These are phyloP conservation scores for Nemapogon koenigi DNA, from an alignment of 2,888 invertebrate species.

Conservation along the genomic window DNA sequence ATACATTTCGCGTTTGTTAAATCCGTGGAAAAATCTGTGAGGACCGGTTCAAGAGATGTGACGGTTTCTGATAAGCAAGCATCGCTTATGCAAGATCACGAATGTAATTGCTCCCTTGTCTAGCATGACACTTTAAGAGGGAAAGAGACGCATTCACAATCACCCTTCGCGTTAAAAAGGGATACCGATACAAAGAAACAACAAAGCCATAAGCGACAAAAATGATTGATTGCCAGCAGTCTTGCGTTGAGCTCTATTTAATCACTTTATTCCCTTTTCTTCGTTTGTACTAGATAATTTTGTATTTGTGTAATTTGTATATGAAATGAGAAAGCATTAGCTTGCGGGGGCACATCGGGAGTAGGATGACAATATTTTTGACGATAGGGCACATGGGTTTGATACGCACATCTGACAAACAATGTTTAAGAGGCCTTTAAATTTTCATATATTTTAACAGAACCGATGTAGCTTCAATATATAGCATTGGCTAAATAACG, in stretches of 20 bases:
- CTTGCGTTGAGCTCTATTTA: conserved; percentile 66
- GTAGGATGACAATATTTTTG: too few species aligned
- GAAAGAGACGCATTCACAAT: conserved; percentile 36
- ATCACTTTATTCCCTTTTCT: conserved; percentile 68
- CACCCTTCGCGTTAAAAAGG: conserved; percentile 30
- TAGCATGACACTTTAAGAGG: conserved; percentile 60
- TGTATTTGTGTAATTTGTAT: conserved; percentile 64
- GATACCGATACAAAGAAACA: conserved; percentile 33
- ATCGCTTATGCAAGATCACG: conserved; percentile 67
- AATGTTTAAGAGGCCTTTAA: too few species aligned
- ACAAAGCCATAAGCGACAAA: conserved; percentile 59
- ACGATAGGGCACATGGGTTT: too few species aligned
- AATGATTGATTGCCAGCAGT: conserved; percentile 65
- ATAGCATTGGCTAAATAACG: too few species aligned
- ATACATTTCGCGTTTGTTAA: too few species aligned
- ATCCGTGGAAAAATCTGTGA: conserved; percentile 51
- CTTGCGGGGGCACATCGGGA: conserved; percentile 50
- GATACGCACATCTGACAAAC: too few species aligned
- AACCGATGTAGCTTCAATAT: too few species aligned
- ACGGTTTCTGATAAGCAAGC: conserved; percentile 61
- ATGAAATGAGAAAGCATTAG: conserved; percentile 57
- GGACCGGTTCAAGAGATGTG: conserved; percentile 62
- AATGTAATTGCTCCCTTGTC: conserved; percentile 67
- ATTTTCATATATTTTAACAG: too few species aligned
- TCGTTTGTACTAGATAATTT: conserved; percentile 64